phyloP scores from a whole-genome alignment of 2,113 vertebrate species.

The Daubentonia madagascariensis region DNA sequence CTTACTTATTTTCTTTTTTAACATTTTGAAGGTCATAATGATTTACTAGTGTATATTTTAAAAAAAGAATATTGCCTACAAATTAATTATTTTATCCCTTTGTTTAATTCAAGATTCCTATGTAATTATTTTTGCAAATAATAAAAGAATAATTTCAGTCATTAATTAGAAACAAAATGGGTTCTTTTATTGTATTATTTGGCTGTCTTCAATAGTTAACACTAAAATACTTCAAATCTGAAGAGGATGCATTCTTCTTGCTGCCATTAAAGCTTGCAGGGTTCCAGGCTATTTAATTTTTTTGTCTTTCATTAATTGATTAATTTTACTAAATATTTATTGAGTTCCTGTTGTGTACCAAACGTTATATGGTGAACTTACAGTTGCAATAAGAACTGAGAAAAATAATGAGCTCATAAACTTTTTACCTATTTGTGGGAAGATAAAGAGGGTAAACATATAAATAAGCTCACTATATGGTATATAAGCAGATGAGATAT shows the following conservation, averaged over 20 bases:
- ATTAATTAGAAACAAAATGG: background rate
- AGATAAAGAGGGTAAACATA: background rate
- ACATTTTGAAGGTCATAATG: slow-evolving; percentile 39
- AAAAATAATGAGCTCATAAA: background rate
- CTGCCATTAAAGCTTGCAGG: background rate
- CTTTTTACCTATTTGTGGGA: background rate
- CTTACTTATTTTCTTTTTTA: slow-evolving; percentile 36
- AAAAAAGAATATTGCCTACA: background rate
- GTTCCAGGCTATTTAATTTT: background rate
- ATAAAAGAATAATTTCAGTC: background rate
- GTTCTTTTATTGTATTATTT: background rate
- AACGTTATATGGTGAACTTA: background rate
- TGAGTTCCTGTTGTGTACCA: background rate
- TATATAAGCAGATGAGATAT: background rate
- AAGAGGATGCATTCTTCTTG: background rate
- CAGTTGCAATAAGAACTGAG: background rate
- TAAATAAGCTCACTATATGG: background rate
- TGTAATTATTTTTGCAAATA: background rate
- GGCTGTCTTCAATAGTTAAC: background rate
- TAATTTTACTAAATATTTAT: background rate
- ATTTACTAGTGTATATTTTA: background rate
- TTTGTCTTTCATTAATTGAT: background rate
- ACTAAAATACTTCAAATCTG: background rate
- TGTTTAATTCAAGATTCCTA: background rate
- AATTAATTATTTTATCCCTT: background rate